These are phyloP conservation scores for Thaumatotibia leucotreta DNA, from an alignment of 1,140 invertebrate genomes.

Conservation along the genomic window DNA sequence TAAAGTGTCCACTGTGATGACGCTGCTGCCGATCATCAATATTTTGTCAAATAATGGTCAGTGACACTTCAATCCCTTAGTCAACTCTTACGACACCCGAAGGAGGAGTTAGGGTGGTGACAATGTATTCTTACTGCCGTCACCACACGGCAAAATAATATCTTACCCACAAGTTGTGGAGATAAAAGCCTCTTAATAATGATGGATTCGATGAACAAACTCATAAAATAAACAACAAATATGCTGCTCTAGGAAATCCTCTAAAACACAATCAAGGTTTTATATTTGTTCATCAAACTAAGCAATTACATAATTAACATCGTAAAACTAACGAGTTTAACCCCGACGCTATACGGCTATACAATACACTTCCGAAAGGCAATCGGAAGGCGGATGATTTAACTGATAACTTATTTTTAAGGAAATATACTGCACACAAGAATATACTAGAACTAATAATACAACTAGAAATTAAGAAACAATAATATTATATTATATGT, in stretches of 20 bases:
- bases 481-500: too few relatives aligned
- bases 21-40: too few relatives aligned
- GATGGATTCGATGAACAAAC: neutral
- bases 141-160: too few relatives aligned
- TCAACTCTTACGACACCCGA: too few relatives aligned
- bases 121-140: too few relatives aligned
- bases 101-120: too few relatives aligned
- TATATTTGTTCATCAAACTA: neutral
- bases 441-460: neutral
- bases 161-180: too few relatives aligned
- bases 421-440: neutral
- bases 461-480: too few relatives aligned
- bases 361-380: neutral
- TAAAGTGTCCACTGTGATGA: too few relatives aligned
- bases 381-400: neutral
- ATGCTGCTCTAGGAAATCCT: neutral
- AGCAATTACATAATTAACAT: neutral
- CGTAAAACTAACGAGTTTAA: conserved; percentile 4
- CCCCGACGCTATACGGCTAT: neutral
- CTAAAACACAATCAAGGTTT: neutral
- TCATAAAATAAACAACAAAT: neutral
- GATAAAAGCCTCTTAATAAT: too few relatives aligned
- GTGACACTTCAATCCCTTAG: too few relatives aligned
- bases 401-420: neutral
- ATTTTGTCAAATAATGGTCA: too few relatives aligned